phyloP scores from a whole-genome alignment of 2,888 invertebrate species.

The Cryptocephalus primarius region DNA sequence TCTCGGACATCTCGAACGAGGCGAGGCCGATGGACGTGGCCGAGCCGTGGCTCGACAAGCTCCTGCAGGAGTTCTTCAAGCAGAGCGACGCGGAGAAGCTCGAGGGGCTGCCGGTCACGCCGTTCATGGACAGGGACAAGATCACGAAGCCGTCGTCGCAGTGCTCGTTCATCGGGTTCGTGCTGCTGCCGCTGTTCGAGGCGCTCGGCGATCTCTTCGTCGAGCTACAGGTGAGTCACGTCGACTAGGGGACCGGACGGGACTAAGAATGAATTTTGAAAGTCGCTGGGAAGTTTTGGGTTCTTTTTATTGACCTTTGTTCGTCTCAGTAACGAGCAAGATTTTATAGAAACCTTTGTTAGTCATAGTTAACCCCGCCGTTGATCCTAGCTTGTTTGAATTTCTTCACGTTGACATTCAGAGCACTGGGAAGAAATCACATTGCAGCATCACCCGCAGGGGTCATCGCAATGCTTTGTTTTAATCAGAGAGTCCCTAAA shows the following conservation, averaged over 20 bases:
- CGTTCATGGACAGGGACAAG: constrained; percentile 79
- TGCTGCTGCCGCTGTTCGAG: constrained; percentile 69
- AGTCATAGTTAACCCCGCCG: too few species aligned
- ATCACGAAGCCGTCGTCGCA: constrained; percentile 76
- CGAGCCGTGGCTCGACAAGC: constrained; percentile 70
- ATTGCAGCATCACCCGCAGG: too few species aligned
- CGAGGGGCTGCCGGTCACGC: constrained; percentile 72
- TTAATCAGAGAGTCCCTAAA: too few species aligned
- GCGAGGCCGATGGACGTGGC: constrained; percentile 73
- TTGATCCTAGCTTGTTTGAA: too few species aligned
- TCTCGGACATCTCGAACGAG: constrained; percentile 76
- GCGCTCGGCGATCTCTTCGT: constrained; percentile 63
- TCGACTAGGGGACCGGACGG: too few species aligned
- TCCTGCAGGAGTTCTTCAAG: constrained; percentile 63
- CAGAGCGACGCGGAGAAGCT: constrained; percentile 73
- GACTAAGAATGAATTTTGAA: background rate
- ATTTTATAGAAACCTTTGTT: too few species aligned
- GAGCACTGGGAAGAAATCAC: too few species aligned
- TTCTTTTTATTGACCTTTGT: background rate
- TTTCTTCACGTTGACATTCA: too few species aligned
- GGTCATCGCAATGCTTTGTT: too few species aligned
- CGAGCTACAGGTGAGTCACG: constrained; percentile 56
- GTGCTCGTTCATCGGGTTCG: constrained; percentile 73
- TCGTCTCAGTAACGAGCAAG: too few species aligned
- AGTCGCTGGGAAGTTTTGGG: background rate